A percentile compares a stretch with the other conserved stretches of the same genome.
Evolutionary conservation across 2,797 vertebrate genomes (phyloP).

Genomic region (Clamator glandarius): DNA sequence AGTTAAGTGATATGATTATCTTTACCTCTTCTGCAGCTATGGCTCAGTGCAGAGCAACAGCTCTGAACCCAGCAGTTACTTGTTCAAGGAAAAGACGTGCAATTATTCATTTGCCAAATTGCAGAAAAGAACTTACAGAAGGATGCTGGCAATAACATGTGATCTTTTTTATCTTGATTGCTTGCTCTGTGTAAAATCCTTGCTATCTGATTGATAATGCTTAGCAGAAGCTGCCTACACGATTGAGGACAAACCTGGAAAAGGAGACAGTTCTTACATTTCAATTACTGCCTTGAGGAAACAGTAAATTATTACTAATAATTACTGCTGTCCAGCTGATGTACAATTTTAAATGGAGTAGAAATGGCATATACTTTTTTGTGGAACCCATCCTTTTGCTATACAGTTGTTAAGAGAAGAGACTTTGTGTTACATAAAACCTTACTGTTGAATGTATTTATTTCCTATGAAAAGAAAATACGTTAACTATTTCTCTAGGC

Average conservation of each 20-base stretch:
- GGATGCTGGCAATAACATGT: conserved; percentile 8
- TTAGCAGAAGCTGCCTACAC: background rate
- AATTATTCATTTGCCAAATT: conserved; percentile 43
- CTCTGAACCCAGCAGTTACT: background rate
- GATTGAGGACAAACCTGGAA: background rate
- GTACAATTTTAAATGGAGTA: background rate
- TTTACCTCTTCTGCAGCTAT: background rate
- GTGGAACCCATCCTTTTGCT: background rate
- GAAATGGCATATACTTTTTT: background rate
- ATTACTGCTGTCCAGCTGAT: conserved; percentile 21
- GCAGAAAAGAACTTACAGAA: background rate
- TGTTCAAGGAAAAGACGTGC: background rate
- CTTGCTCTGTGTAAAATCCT: conserved; percentile 20
- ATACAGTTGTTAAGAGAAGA: background rate
- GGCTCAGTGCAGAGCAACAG: background rate
- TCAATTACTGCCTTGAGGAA: conserved; percentile 36
- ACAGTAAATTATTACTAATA: conserved; percentile 37
- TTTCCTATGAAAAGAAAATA: background rate
- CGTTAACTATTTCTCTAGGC: background rate
- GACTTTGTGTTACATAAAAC: background rate
- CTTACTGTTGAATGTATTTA: background rate
- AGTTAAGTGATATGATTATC: background rate
- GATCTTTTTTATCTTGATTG: background rate
- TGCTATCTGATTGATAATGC: conserved; percentile 23
- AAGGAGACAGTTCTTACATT: conserved; percentile 20